Conservation (phyloP, 2,113 vertebrate species). For the Brachypodius melanocephalos region DNA sequence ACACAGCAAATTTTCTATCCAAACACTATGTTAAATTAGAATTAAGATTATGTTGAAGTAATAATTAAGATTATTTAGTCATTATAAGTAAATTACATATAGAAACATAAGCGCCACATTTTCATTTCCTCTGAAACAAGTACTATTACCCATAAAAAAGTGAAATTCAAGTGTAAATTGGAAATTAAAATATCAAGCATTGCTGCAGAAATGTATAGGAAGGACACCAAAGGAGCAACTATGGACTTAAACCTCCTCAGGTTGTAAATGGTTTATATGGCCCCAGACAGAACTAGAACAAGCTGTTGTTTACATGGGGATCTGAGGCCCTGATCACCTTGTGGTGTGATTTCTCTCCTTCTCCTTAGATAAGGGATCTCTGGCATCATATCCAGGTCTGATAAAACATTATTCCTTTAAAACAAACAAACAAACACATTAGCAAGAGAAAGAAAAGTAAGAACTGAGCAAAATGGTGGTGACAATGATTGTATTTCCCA, state of each 20-base stretch:
- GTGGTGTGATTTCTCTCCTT: background rate
- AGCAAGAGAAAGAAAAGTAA: background rate
- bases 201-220: background rate
- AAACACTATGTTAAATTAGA: background rate
- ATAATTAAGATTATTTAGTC: background rate
- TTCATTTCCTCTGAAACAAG: background rate
- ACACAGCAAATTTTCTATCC: background rate
- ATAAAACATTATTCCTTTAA: background rate
- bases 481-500: background rate
- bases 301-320: background rate
- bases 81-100: background rate
- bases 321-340: background rate
- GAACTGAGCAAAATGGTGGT: background rate
- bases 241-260: background rate
- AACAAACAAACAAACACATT: background rate
- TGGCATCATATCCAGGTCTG: background rate
- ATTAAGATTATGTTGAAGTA: background rate
- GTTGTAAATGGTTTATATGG: background rate
- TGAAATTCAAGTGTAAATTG: background rate
- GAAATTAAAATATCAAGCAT: background rate
- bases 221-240: background rate
- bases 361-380: background rate
- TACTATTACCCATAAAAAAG: background rate
- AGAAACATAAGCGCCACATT: accelerated
- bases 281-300: background rate